Evolutionary conservation across 2,113 vertebrate genomes (phyloP).

Genomic region (Mormoops blainvillei): DNA sequence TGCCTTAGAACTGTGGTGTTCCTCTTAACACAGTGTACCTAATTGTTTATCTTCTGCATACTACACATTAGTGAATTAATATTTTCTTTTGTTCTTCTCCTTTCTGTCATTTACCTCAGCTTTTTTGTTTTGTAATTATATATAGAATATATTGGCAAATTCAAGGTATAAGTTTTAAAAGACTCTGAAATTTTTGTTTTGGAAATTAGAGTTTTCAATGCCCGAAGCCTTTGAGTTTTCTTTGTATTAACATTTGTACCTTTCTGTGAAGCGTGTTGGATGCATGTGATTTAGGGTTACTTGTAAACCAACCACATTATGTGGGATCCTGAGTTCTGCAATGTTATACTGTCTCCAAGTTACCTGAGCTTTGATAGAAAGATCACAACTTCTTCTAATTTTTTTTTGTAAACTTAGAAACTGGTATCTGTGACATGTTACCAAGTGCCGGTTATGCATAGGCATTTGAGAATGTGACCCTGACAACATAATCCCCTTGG

Average conservation of each 20-base stretch:
- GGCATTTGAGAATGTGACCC: neutral
- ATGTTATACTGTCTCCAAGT: neutral
- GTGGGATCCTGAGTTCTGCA: neutral
- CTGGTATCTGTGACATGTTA: neutral
- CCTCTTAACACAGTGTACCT: neutral
- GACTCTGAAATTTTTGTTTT: constrained; percentile 25
- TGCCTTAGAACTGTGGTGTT: neutral
- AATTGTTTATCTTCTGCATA: neutral
- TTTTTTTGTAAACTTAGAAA: neutral
- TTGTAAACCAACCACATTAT: neutral
- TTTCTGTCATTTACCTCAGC: neutral
- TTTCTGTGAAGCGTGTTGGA: neutral
- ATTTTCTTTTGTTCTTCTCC: neutral
- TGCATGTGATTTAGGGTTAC: neutral
- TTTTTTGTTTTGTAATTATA: neutral
- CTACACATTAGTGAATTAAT: neutral
- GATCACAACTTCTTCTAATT: neutral
- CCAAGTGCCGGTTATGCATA: neutral
- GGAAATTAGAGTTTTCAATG: neutral
- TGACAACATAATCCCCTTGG: neutral
- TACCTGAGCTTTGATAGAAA: neutral
- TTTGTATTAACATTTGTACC: neutral
- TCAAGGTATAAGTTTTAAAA: neutral
- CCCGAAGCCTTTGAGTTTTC: neutral
- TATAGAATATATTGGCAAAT: neutral